Evolutionary conservation across 2,113 vertebrate species (phyloP).

Genomic region (Pavo muticus): DNA sequence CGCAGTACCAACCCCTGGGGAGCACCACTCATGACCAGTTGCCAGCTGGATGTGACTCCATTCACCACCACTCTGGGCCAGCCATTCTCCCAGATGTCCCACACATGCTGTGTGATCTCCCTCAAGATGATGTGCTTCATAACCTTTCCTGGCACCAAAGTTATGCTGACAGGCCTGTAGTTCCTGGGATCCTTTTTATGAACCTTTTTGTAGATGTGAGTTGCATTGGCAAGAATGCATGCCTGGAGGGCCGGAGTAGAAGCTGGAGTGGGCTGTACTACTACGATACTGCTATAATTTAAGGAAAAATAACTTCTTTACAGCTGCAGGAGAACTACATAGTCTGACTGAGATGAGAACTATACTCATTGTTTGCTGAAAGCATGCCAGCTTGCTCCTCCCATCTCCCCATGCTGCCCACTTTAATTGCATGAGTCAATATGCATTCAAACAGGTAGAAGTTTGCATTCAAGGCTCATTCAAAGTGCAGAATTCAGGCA

Average conservation of each 20-base stretch:
- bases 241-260: neutral
- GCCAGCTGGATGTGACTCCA: no score
- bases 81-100: no score
- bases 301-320: neutral
- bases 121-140: no score
- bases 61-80: no score
- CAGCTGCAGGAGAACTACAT: neutral
- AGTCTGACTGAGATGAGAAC: neutral
- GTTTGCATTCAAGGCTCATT: neutral
- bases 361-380: neutral
- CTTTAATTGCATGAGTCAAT: neutral
- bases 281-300: neutral
- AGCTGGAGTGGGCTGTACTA: neutral
- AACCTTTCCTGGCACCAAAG: no score
- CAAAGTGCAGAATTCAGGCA: neutral
- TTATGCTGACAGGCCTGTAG: no score
- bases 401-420: neutral
- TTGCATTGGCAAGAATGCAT: neutral
- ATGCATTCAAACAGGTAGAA: neutral
- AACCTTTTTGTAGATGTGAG: no score
- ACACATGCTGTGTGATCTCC: no score
- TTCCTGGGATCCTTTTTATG: no score
- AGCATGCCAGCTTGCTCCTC: neutral
- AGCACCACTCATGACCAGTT: no score
- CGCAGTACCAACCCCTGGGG: no score